phyloP scores from a whole-genome alignment of 2,797 vertebrate genomes.

The Choloepus didactylus region DNA sequence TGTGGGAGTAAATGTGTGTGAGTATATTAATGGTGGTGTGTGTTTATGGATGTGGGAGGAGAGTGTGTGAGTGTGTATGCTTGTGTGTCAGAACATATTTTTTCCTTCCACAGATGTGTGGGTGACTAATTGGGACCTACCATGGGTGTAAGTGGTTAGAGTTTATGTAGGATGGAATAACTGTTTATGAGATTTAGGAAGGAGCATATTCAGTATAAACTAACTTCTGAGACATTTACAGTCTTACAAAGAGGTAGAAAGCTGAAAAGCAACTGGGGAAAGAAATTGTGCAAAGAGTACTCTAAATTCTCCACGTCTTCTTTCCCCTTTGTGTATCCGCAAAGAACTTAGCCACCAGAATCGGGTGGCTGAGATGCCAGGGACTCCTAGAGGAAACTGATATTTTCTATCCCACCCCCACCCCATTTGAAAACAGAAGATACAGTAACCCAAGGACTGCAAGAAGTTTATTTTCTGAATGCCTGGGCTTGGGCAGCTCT shows the following conservation, averaged over 20 bases:
- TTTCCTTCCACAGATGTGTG: slow-evolving; percentile 29
- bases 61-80: not conserved
- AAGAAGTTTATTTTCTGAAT: not conserved
- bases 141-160: slow-evolving; percentile 49
- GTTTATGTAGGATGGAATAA: slow-evolving; percentile 52
- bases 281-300: slow-evolving; percentile 26
- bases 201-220: slow-evolving; percentile 69
- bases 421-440: not conserved
- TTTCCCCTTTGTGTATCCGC: not conserved
- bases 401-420: not conserved
- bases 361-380: not conserved
- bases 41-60: not conserved
- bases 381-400: not conserved
- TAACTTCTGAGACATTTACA: slow-evolving; percentile 74
- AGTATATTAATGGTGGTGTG: not conserved
- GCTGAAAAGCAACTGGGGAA: not conserved
- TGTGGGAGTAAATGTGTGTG: not conserved
- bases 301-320: not conserved
- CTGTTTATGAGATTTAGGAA: slow-evolving; percentile 68
- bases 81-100: not conserved
- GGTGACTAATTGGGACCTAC: slow-evolving; percentile 58
- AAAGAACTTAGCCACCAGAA: not conserved
- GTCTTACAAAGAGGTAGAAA: slow-evolving; percentile 56
- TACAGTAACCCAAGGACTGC: not conserved
- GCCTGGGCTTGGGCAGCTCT: not conserved